Conservation (phyloP, 23 tunicate genomes). For the Ciona savignyi region DNA sequence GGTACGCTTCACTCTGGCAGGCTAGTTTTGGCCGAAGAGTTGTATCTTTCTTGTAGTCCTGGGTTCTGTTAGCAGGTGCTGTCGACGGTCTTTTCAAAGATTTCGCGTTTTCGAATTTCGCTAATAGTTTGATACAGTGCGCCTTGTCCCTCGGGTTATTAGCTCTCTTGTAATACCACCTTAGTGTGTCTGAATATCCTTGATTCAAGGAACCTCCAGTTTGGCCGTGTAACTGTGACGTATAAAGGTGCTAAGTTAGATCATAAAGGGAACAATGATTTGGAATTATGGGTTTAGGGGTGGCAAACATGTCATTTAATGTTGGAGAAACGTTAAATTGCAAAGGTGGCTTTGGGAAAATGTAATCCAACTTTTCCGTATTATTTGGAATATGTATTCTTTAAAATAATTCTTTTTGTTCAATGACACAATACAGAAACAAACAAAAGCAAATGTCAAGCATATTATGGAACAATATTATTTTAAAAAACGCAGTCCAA, state of each 20-base stretch:
- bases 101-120: conserved; percentile 32
- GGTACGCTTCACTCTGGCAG: conserved; percentile 20
- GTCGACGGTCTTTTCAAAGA: conserved; percentile 3
- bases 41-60: neutral
- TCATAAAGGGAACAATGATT: neutral
- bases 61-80: neutral
- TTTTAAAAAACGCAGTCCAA: too few relatives aligned
- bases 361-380: too few relatives aligned
- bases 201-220: conserved; percentile 76
- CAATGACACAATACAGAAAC: too few relatives aligned
- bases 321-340: too few relatives aligned
- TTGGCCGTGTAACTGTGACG: conserved; percentile 46
- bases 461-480: too few relatives aligned
- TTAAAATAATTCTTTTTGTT: too few relatives aligned
- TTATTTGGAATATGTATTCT: too few relatives aligned
- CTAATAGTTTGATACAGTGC: conserved; percentile 56
- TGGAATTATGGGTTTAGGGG: neutral
- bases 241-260: neutral
- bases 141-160: conserved; percentile 61
- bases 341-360: too few relatives aligned
- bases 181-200: conserved; percentile 54
- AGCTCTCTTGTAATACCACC: conserved; percentile 73
- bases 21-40: neutral
- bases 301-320: too few relatives aligned
- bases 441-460: too few relatives aligned